Base-by-base conservation (phyloP, 2,888 invertebrate species). In the Salticus scenicus region DNA sequence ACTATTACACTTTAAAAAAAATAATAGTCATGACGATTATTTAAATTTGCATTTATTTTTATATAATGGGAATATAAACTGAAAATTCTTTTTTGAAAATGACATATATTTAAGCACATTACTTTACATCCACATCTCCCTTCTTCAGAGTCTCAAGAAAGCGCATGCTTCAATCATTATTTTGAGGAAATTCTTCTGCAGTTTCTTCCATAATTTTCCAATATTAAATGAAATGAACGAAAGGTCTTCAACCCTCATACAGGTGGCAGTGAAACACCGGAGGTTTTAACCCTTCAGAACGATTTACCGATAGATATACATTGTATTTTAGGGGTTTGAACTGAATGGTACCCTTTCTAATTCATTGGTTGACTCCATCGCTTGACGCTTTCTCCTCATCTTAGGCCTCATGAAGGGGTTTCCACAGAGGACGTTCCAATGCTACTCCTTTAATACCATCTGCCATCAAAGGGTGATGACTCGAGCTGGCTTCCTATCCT, bases 361-460 rank as follows among this genome's bases (percentile, higher is more conserved):
- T 51, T 31, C 57, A 72, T 51, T 72, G 72, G 72, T 31, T 28
- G 64, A 37, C 64, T 33, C 28, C 33, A 24, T 5, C 8, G 47
- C 69, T 17, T 42, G 70, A 24, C 42, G 41, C 42, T 70, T 42
- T 12, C 69, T 70, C 37, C 64, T 64, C 37, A 75, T 27, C 71
- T 37, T 47, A 63, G 74, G 74, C 66, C 27, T 63, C 64, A 28
- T 12, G 42, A 67, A 70, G 51, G 51, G 76, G 76, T 63, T 76
- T 67, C 7, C 33, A 42, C 69, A 76, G 76, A 83, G 82, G 76
- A 83, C 82, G 82, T 83, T 83, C 82, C 76, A 66, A 71, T 73
- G 73, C 73, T 80, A 80, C 80, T 57, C 57, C 20, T 30, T 27
- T 28, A 33, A 27, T 24, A 76, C 82, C 82, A 83, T 83, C 82